Conservation (phyloP, 2,888 invertebrate genomes). For the Podabrus alpinus region DNA sequence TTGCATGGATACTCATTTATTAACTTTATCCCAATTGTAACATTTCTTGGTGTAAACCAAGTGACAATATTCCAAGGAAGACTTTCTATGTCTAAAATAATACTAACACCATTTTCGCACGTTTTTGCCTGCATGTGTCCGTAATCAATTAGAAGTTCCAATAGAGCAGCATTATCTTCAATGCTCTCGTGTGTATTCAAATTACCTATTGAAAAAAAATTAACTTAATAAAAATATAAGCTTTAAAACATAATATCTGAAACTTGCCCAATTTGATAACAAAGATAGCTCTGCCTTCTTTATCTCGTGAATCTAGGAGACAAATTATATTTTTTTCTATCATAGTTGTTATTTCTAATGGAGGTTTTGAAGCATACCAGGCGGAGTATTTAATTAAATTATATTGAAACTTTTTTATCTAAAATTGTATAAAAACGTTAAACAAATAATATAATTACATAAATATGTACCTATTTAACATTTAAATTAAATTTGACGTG, state of each 20-base stretch:
- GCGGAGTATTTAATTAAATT: conserved; percentile 44
- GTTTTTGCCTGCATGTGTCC: conserved; percentile 35
- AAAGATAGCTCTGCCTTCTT: conserved; percentile 49
- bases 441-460: too few species aligned
- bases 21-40: conserved; percentile 40
- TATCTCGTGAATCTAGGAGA: conserved; percentile 45
- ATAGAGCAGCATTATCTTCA: neutral
- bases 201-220: neutral
- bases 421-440: neutral
- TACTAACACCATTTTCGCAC: conserved; percentile 47
- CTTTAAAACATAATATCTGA: too few species aligned
- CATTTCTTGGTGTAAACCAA: conserved; percentile 48
- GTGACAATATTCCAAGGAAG: conserved; percentile 42
- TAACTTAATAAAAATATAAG: neutral
- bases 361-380: conserved; percentile 48
- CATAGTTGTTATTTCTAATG: conserved; percentile 39
- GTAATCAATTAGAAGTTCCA: neutral
- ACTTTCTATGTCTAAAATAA: conserved; percentile 48
- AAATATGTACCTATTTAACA: too few species aligned
- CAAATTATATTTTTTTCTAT: conserved; percentile 47
- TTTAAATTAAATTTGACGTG: too few species aligned
- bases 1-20: conserved; percentile 43
- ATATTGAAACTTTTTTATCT: neutral
- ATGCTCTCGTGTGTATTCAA: neutral
- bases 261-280: conserved; percentile 26